Evolutionary conservation across 2,888 invertebrate species (phyloP), one percentile per base, ranked within the genome.

Genomic region (Drosophila ochracea): DNA sequence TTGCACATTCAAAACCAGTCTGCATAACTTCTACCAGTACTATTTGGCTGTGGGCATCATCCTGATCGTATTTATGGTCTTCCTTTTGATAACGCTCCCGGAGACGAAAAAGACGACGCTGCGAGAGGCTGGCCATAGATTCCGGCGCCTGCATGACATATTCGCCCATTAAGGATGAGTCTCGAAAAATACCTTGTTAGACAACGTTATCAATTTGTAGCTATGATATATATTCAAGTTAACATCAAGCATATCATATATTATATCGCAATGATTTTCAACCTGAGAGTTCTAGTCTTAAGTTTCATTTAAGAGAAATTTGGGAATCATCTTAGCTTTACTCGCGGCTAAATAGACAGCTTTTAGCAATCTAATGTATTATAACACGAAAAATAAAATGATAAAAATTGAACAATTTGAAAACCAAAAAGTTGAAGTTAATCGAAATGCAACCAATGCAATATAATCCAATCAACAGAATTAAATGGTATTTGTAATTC

Each of bases 41-140:
- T 82, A 82, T 55, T 43, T 88, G 54, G 53, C 54, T 21, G 83
- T 78, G 13, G 84, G 90, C 35, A 86, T 88, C 19, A 76, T 85
- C 7, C 31, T 83, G 55, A 7, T 80, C 2, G 13, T 88, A 9
- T 62, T 73, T 6, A 37, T 73, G 21, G n/a, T 87, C 1, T 35
- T 73, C 30, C 79, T 87, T 0, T 21, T 68, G 6, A 43, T 77
- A 0, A 57, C 60, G 21, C 47, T 89, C 60, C 90, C 89, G 1
- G 83, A 84, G 57, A 83, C 84, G 0, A 63, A 68, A 0, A 68
- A 70, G 9, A 76, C 64, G 53, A 62, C 80, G 4, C 37, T 82
- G 11, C 75, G 73, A n/a, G 58, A 83, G 39, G 83, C 83, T 9
- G 76, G 74, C 10, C 35, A 74, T 30, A 68, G 80, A 2, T 82